These are phyloP conservation scores for Malthinus seriepunctatus DNA, from an alignment of 2,888 invertebrate genomes.

Conservation along the genomic window DNA sequence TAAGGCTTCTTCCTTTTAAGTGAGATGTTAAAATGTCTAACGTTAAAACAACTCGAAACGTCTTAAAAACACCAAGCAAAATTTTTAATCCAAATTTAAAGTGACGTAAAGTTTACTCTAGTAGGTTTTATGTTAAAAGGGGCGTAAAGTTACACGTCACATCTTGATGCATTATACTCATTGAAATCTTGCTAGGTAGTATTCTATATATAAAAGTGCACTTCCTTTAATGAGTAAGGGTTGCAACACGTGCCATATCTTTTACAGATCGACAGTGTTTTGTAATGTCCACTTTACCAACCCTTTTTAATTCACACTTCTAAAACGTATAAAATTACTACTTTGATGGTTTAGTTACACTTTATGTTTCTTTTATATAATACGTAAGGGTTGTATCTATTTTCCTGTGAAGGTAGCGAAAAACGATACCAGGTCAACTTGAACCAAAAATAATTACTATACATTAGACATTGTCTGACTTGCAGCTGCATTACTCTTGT, in stretches of 20 bases:
- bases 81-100: no score
- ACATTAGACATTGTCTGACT: conserved; percentile 22
- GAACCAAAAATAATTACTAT: conserved; percentile 15
- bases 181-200: not conserved
- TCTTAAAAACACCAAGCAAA: no score
- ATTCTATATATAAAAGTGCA: conserved; percentile 3
- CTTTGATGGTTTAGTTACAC: conserved; percentile 4
- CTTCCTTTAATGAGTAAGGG: conserved; percentile 15
- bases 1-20: no score
- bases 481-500: conserved; percentile 31
- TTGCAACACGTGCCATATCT: conserved; percentile 22
- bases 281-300: conserved; percentile 15
- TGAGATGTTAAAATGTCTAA: no score
- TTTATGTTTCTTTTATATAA: not conserved
- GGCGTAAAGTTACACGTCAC: no score
- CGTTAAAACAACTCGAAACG: no score
- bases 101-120: no score
- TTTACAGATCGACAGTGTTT: conserved; percentile 12
- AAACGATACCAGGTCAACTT: conserved; percentile 19
- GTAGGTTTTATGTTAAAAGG: no score
- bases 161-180: no score
- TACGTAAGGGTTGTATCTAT: not conserved
- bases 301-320: conserved; percentile 12
- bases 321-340: conserved; percentile 11
- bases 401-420: conserved; percentile 7